Evolutionary conservation across 2,797 vertebrate genomes (phyloP).

Genomic region (Sebastes steindachneri): DNA sequence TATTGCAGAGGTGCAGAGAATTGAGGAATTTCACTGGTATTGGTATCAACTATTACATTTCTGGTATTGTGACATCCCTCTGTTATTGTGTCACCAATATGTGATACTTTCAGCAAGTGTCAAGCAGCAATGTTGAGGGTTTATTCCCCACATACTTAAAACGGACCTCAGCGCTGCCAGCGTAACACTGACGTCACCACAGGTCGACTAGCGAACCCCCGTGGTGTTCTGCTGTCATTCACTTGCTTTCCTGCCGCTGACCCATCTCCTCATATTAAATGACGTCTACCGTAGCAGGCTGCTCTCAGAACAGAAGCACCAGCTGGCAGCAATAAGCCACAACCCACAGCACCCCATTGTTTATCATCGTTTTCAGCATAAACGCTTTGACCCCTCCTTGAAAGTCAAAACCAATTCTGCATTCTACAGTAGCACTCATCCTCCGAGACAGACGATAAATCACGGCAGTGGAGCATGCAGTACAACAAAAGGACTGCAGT

Average conservation of each 20-base stretch:
- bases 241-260: slow-evolving; percentile 27
- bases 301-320: slow-evolving; percentile 32
- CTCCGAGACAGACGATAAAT: slow-evolving; percentile 58
- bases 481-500: slow-evolving; percentile 63
- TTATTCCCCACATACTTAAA: background rate
- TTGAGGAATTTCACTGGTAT: no score
- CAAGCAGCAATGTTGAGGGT: background rate
- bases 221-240: slow-evolving; percentile 22
- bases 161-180: background rate
- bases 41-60: no score
- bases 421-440: slow-evolving; percentile 46
- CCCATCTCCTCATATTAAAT: slow-evolving; percentile 40
- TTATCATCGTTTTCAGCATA: slow-evolving; percentile 45
- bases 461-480: slow-evolving; percentile 49
- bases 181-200: background rate
- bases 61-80: no score
- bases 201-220: slow-evolving; percentile 7
- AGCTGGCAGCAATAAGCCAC: slow-evolving; percentile 44
- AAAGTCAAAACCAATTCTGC: slow-evolving; percentile 60
- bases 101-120: background rate
- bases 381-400: slow-evolving; percentile 23
- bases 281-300: slow-evolving; percentile 19
- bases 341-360: slow-evolving; percentile 29
- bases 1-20: no score
- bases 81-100: background rate